Conservation (phyloP, 1,140 invertebrate genomes). For the Drosophila littoralis region DNA sequence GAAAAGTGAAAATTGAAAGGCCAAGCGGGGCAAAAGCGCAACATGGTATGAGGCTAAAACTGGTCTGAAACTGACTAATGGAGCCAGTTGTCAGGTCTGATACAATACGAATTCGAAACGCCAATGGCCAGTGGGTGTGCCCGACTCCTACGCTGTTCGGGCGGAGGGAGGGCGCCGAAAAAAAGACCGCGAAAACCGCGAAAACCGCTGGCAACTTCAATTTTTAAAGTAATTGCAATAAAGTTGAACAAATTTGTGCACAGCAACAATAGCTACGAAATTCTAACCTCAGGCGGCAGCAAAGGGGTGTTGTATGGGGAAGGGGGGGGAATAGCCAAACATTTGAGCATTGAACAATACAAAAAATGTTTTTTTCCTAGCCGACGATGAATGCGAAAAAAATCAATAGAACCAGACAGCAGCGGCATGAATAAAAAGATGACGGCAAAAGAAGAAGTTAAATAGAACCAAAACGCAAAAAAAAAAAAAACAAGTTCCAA, state of each 20-base stretch:
- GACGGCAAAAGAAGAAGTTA: constrained; percentile 50
- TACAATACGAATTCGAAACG: constrained; percentile 25
- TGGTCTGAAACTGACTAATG: constrained; percentile 55
- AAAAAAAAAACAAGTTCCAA: constrained; percentile 19
- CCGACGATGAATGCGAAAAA: constrained; percentile 73
- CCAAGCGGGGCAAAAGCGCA: constrained; percentile 47
- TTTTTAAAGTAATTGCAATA: constrained; percentile 82
- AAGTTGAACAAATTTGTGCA: constrained; percentile 73
- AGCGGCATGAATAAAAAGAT: constrained; percentile 75
- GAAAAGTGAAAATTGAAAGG: constrained; percentile 78
- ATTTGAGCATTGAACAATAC: constrained; percentile 62
- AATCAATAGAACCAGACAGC: constrained; percentile 84
- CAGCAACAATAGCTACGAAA: constrained; percentile 25
- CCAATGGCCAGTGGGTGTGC: not conserved
- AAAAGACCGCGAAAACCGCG: constrained; percentile 45
- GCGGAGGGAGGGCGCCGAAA: too few relatives aligned
- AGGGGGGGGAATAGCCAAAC: constrained; percentile 63
- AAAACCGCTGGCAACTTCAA: constrained; percentile 76
- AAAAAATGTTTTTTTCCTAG: constrained; percentile 50
- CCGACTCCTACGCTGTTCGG: not conserved
- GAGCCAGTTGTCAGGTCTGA: constrained; percentile 63
- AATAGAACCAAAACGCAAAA: constrained; percentile 67
- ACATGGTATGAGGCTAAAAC: constrained; percentile 39
- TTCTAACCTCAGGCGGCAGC: constrained; percentile 59
- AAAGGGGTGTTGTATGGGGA: not conserved